Evolutionary conservation across 1,140 invertebrate genomes (phyloP), one percentile per base, ranked within the genome.

Genomic region (Drosophila ambigua): DNA sequence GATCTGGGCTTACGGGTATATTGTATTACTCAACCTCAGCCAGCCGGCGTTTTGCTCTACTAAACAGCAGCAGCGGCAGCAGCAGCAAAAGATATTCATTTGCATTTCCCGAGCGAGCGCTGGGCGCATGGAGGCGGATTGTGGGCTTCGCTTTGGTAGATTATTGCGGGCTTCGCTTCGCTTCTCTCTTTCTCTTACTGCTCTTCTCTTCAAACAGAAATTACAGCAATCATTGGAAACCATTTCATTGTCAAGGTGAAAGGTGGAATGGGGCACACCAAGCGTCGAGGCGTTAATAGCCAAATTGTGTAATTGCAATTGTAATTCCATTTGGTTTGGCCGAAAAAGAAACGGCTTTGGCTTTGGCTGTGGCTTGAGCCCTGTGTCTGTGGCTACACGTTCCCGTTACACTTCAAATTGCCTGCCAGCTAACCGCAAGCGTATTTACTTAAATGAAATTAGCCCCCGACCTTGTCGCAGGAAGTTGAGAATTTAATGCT

Each of bases 201-300:
- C 20, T 1, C 24, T 50, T 35, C 41, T 16, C 11, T 16, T 43
- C 65, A 67, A 54, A 59, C 15, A 43, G 39, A 65, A 77, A 87
- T 87, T 87, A 83, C 68, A 67, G 75, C 78, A 88, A 87, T 88
- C 83, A 88, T 61, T 61, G 74, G 50, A 67, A 64, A 72, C 64
- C 71, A 79, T 88, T 88, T 88, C 76, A 88, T 88, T 88, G 83
- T 79, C 83, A 88, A 87, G 83, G 83, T 72, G 77, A 82, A 58
- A 61, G 58, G 63, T 48, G 50, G 49, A 35, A 26, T 8, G 11
- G 45, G 15, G 23, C n/a, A 8, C 45, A 45, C 8, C 59, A 43
- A 43, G 39, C 13, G 50, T 7, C 52, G 31, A 74, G 82, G 83
- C 82, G 83, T 88, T 88, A 88, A 88, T 88, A 63, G 76, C 72